Evolutionary conservation across 2,888 invertebrate species (phyloP), one percentile per base, ranked within the genome.

Genomic region (Epirrhoe tristata): DNA sequence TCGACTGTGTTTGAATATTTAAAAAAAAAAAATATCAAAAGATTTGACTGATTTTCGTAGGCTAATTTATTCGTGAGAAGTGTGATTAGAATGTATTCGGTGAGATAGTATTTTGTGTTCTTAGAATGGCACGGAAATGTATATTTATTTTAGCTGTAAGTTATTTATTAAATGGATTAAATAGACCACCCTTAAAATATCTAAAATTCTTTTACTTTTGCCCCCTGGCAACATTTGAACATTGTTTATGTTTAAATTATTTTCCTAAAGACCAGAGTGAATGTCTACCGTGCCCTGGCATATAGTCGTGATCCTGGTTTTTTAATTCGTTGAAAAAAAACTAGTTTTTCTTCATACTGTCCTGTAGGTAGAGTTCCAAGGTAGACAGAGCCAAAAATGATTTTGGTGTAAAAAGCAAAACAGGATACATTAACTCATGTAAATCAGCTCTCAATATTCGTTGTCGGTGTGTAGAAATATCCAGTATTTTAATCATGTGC

Each of bases 401-500:
- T 6, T 50, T 24, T 67, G 10, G 6, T 0, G 8, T 51, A 64
- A 65, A 65, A 63, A 59, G 10, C 39, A 17, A 54, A 6, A 14
- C 51, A 68, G 64, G 63, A 61, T 58, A 53, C 34, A 51, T 46
- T 34, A 48, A 50, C 55, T 55, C 46, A 63, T 64, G 68, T 65
- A 66, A 71, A 72, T 68, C 51, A 36, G 50, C 58, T 70, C 69
- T 58, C 66, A 51, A 59, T 72, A 70, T 72, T 65, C 66, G 66
- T 53, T 63, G 43, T 55, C 67, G 70, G 64, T 68, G 66, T 74
- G 63, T 61, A 59, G 71, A 66, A 65, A 72, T 57, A 68, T 62
- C 55, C 54, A 64, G 61, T 72, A 70, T 70, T 70, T 46, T 69
- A 72, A 74, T 72, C 58, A 70, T 60, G 58, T 62, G 59, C 62